Base-by-base conservation (phyloP, 2,113 vertebrate species). In the Vombatus ursinus region DNA sequence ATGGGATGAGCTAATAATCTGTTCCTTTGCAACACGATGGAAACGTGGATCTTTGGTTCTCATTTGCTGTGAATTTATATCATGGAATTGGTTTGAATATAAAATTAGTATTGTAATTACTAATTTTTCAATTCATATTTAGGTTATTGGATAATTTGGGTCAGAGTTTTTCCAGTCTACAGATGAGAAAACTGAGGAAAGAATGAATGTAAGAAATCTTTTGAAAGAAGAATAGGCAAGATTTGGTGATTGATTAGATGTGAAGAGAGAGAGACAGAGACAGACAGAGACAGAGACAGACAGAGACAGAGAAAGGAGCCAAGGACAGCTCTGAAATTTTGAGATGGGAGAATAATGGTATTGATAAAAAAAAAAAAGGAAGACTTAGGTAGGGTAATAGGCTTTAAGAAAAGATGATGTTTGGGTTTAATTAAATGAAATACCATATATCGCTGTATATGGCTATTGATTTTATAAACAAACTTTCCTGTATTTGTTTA, bases 1-100 rank as follows among this genome's bases (percentile, higher is more conserved):
- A 84, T 84, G 68, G n/a, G 68, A 84, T 84, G 68, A 84, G 68
- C 68, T 84, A 84, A 84, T 84, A 84, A 84, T 84, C n/a, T 84
- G n/a, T 84, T 84, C 68, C n/a, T 84, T 3, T 23, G 68, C n/a
- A 44, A 84, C 6, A 44, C 44, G 68, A 84, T 44, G 19, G 37
- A 44, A 84, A 84, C 61, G n/a, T n/a, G 37, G 19, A 8, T 84
- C 68, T 44, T 84, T 23, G 68, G n/a, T 84, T 84, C n/a, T 84
- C 68, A 84, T 44, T 84, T 44, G 37, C 19, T 22, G 68, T 84
- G 19, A 44, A 44, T 84, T n/a, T 84, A 44, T 84, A 44, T 84
- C 31, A 22, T 44, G 22, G 68, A 44, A 84, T 84, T 84, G n/a
- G 19, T 84, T 84, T 84, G 3, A 84, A 84, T 84, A 84, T 84